A percentile compares a stretch with the other conserved stretches of the same genome.
Evolutionary conservation across 2,888 invertebrate species (phyloP).

Genomic region (Lysandra coridon): DNA sequence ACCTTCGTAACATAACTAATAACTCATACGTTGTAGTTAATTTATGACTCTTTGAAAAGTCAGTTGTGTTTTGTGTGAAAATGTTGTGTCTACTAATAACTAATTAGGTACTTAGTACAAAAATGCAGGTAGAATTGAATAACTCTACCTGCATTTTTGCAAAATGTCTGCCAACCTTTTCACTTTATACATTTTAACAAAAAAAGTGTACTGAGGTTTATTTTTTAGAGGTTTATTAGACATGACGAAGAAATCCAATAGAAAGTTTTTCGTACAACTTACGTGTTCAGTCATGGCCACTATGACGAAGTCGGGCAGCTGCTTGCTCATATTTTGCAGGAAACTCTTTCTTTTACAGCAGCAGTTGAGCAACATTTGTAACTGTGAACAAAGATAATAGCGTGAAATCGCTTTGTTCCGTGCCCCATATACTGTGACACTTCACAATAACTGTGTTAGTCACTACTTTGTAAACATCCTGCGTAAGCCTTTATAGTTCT

Average conservation of each 20-base stretch:
- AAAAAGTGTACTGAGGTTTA: too few relatives aligned
- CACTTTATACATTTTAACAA: too few relatives aligned
- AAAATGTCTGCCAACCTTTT: too few relatives aligned
- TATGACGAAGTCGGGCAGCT: conserved; percentile 86
- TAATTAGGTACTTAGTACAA: too few relatives aligned
- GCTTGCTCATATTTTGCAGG: conserved; percentile 83
- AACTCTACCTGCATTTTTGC: too few relatives aligned
- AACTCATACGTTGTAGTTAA: background rate
- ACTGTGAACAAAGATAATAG: conserved; percentile 59
- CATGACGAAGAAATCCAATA: too few relatives aligned
- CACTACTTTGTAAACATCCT: background rate
- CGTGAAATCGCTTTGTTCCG: conserved; percentile 10
- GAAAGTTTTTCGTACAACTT: conserved; percentile 33
- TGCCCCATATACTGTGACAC: background rate
- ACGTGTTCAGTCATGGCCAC: conserved; percentile 85
- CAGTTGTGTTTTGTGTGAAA: background rate
- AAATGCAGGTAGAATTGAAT: too few relatives aligned
- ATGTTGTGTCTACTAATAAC: too few relatives aligned
- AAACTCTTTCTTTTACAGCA: conserved; percentile 88
- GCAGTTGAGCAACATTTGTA: conserved; percentile 82
- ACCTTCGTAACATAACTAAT: background rate
- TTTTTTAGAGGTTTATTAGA: too few relatives aligned
- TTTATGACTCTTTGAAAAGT: background rate
- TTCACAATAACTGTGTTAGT: conserved; percentile 6
- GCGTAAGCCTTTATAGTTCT: background rate